Conservation (phyloP, 2,797 vertebrate genomes). For the Ispidina picta region DNA sequence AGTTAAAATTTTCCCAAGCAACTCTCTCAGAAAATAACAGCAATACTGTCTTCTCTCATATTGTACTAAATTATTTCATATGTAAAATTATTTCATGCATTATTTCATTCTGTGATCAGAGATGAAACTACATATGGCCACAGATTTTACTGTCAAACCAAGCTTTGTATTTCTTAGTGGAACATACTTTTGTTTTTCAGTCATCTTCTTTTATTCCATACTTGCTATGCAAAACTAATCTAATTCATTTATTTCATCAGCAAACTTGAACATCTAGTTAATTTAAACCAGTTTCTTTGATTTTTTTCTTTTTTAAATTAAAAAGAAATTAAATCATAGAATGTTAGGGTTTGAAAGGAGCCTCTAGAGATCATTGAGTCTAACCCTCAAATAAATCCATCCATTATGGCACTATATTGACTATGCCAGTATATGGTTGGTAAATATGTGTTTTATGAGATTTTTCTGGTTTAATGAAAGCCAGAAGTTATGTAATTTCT, state of each 20-base stretch:
- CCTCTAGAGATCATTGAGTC: no score
- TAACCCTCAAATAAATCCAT: background rate
- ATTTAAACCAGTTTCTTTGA: background rate
- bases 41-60: background rate
- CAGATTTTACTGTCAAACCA: background rate
- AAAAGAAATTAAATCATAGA: background rate
- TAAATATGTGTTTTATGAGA: background rate
- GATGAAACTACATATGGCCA: background rate
- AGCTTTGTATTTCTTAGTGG: background rate
- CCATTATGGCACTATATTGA: background rate
- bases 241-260: background rate
- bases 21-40: background rate
- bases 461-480: background rate
- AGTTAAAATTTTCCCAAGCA: constrained; percentile 2
- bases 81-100: background rate
- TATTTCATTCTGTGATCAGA: background rate
- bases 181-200: background rate
- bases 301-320: background rate
- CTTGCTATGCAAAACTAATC: background rate
- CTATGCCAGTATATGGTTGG: background rate
- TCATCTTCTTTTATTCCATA: background rate
- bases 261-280: background rate
- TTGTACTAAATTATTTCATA: background rate
- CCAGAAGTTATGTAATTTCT: background rate
- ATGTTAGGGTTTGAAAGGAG: no score